A percentile compares a stretch with the other conserved stretches of the same genome.
Evolutionary conservation across 2,113 vertebrate species (phyloP).

Genomic region (Orthonyx spaldingii): DNA sequence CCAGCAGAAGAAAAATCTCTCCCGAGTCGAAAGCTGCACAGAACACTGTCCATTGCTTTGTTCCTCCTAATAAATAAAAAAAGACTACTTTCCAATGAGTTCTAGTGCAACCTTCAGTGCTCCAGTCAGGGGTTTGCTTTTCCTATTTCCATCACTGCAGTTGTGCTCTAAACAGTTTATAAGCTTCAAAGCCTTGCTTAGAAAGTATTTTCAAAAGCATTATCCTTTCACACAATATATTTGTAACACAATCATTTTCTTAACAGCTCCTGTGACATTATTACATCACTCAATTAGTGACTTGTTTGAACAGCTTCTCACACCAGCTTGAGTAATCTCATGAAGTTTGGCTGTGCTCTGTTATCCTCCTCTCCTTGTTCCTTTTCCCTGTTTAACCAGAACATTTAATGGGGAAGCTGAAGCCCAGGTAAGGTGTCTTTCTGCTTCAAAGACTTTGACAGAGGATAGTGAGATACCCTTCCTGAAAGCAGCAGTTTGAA

Average conservation of each 20-base stretch:
- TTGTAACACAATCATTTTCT: background rate
- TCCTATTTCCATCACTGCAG: background rate
- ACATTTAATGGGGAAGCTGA: background rate
- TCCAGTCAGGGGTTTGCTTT: background rate
- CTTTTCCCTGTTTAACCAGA: background rate
- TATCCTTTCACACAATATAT: background rate
- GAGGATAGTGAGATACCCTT: background rate
- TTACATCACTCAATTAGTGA: background rate
- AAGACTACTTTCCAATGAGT: background rate
- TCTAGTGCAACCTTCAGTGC: background rate
- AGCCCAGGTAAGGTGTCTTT: background rate
- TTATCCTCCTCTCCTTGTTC: background rate
- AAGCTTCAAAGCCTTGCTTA: background rate
- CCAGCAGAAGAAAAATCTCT: background rate
- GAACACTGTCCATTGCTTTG: background rate
- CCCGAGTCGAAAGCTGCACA: rapidly evolving
- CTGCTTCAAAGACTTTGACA: background rate
- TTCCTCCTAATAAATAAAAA: background rate
- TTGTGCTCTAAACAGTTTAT: background rate
- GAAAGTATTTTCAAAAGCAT: background rate
- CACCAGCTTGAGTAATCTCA: background rate
- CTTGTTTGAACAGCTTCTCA: background rate
- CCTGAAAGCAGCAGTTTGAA: background rate
- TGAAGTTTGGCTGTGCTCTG: background rate
- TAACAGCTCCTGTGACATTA: background rate